Base-by-base conservation (phyloP, 2,888 invertebrate species). In the Balanococcus diminutus region DNA sequence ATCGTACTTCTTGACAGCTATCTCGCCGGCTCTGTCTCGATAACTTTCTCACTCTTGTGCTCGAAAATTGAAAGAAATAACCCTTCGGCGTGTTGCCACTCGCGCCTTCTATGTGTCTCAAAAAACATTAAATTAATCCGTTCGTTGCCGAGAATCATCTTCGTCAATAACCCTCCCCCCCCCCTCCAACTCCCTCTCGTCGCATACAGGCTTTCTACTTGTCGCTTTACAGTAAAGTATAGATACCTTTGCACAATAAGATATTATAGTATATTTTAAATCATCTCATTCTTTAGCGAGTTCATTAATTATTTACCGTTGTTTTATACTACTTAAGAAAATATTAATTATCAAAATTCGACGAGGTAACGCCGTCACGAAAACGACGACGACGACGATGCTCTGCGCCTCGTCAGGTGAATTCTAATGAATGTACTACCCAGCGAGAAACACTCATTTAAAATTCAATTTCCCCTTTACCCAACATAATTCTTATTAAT, bases 311-410 rank as follows among this genome's bases (percentile, higher is more conserved):
- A 56, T 56, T 56, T 56, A 56, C 56, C 56, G 56, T 56, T 56
- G 22, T 56, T 56, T 56, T 56, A 56, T 56, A 56, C 56, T 56
- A 22, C 22, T 56, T 56, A 31, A 72, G 72, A 31, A 72, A 72
- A 72, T 72, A 72, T 72, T 72, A 72, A 31, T 72, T 72, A 72
- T 72, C 72, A 72, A 56, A 56, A 72, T 31, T 72, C 72, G 72
- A 28, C 72, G 31, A 16, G 72, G 28, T 72, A 72, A 72, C 72
- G 72, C 31, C 31, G 42, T 11, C 42, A 14, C 14, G 8, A 42
- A 2, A 2, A 16, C 9, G 11, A n/a, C n/a, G 51, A n/a, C n/a
- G 51, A 51, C 51, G n/a, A 51, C n/a, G n/a, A 67, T 28, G 67
- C 67, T 5, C 16, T n/a, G 51, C 4, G n/a, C 51, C 51, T n/a